These are phyloP conservation scores for Xerus rutilus DNA, from an alignment of 2,797 vertebrate genomes.

Conservation along the genomic window DNA sequence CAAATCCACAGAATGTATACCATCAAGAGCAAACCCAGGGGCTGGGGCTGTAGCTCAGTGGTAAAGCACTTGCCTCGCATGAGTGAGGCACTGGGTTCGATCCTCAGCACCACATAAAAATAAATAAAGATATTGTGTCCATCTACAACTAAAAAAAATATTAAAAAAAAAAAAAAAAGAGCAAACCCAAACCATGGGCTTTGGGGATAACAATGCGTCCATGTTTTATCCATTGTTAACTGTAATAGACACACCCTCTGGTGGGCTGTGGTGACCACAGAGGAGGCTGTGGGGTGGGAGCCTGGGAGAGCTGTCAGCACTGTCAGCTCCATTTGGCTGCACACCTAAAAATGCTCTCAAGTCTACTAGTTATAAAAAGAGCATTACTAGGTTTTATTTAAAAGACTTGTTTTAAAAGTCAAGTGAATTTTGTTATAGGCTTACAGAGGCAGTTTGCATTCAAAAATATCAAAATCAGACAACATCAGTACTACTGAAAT, in stretches of 20 bases:
- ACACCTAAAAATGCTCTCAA: neutral
- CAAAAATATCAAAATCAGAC: constrained; percentile 38
- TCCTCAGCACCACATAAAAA: too few species aligned
- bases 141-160: too few species aligned
- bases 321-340: neutral
- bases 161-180: neutral
- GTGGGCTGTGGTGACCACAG: neutral
- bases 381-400: constrained; percentile 24
- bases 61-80: too few species aligned
- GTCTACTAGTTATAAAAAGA: neutral
- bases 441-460: constrained; percentile 36
- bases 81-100: too few species aligned
- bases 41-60: too few species aligned
- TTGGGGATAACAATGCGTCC: neutral
- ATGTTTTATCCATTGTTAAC: neutral
- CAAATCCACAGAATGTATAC: neutral
- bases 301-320: neutral
- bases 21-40: neutral
- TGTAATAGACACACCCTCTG: neutral
- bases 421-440: neutral
- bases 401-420: constrained; percentile 45
- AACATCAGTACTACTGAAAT: neutral
- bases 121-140: too few species aligned
- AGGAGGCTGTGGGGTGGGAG: neutral
- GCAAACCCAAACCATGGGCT: neutral